Percentiles rank a stretch among this genome's conserved stretches.
Evolutionary conservation across 92 coral and sea anemone genomes (phyloP).

Genomic region (Ricordea florida): DNA sequence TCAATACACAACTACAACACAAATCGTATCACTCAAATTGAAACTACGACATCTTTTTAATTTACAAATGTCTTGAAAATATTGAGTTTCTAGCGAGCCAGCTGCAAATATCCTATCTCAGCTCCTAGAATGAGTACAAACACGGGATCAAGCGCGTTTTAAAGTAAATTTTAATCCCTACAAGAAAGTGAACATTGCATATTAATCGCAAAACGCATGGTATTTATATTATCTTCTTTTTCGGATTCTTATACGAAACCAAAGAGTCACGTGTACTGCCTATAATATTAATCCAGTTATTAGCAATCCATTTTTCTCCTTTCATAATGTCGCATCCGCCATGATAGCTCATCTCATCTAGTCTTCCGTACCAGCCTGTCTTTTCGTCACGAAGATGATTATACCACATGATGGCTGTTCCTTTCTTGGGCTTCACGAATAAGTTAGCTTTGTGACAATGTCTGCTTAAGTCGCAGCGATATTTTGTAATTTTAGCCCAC

Average conservation of each 20-base stretch:
- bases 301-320: constrained; percentile 97
- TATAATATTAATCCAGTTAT: constrained; percentile 92
- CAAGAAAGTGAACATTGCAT: no score
- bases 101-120: no score
- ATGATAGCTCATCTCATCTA: constrained; percentile 83
- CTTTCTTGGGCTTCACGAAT: constrained; percentile 76
- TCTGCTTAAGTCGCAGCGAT: constrained; percentile 85
- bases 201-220: background rate
- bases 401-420: constrained; percentile 95
- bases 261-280: constrained; percentile 70
- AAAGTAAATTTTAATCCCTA: no score
- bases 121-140: no score
- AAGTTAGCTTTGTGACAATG: constrained; percentile 96
- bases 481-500: constrained; percentile 80
- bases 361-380: constrained; percentile 89
- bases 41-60: no score
- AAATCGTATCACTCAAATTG: no score
- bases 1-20: no score
- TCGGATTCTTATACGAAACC: constrained; percentile 65
- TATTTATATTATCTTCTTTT: constrained; percentile 1
- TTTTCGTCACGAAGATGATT: constrained; percentile 74
- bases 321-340: constrained; percentile 95
- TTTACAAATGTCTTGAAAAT: no score
- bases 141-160: no score
- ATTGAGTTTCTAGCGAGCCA: no score